Conservation (phyloP, 2,797 vertebrate species). For the Acrocephalus scirpaceus region DNA sequence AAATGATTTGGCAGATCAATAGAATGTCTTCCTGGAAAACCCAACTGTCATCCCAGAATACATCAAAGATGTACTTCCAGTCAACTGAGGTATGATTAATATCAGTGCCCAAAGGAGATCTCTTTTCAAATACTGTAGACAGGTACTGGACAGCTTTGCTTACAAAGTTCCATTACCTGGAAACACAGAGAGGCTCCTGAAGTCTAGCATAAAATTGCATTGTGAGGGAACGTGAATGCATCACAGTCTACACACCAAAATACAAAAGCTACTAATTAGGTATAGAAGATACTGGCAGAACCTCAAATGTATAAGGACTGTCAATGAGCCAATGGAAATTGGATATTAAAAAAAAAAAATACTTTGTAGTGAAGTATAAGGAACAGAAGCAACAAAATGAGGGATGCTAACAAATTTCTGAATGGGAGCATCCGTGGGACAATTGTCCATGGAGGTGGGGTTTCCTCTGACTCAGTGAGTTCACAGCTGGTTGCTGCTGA, state of each 20-base stretch:
- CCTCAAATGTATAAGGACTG: background rate
- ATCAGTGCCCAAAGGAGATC: slow-evolving; percentile 6
- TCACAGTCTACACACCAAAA: background rate
- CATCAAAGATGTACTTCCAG: slow-evolving; percentile 13
- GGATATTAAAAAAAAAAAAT: background rate
- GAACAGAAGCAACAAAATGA: background rate
- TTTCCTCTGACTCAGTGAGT: background rate
- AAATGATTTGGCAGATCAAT: slow-evolving; percentile 42
- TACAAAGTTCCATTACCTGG: background rate
- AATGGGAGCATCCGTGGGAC: background rate
- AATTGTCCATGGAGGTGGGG: background rate
- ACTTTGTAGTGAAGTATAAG: background rate
- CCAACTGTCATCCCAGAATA: slow-evolving; percentile 4
- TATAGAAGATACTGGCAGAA: background rate
- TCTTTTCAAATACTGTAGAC: background rate
- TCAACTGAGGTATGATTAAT: slow-evolving; percentile 27
- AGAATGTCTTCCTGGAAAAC: slow-evolving; percentile 36
- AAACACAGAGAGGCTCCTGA: background rate
- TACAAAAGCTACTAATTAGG: background rate
- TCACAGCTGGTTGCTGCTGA: background rate
- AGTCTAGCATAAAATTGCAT: background rate
- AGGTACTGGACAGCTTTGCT: background rate
- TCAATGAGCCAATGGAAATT: background rate
- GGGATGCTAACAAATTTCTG: background rate
- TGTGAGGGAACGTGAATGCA: background rate